A percentile compares a stretch with the other conserved stretches of the same genome.
Conservation (phyloP, 2,888 invertebrate genomes). For the Octonoba sinensis region DNA sequence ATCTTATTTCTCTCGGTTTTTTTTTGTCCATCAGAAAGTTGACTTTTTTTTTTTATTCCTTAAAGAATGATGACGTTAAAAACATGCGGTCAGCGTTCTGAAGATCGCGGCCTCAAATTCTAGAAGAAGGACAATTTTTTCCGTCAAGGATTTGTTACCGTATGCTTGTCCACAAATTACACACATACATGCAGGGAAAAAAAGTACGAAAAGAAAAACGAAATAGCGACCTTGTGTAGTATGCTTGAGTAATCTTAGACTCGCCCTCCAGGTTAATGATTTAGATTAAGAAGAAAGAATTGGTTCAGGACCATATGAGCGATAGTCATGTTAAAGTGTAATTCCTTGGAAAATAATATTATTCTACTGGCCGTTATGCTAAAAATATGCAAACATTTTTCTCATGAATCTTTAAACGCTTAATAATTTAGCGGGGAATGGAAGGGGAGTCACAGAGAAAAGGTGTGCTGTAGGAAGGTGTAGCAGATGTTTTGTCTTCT, state of each 20-base stretch:
- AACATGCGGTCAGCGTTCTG: conserved; percentile 18
- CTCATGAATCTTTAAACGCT: too few species aligned
- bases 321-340: too few species aligned
- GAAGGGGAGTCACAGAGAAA: too few species aligned
- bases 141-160: neutral
- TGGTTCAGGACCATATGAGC: conserved; percentile 17
- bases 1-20: neutral
- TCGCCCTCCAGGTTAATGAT: conserved; percentile 33
- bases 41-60: conserved; percentile 7
- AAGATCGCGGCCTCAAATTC: conserved; percentile 6
- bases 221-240: conserved; percentile 39
- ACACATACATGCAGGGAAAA: neutral
- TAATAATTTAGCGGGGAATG: too few species aligned
- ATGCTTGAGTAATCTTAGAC: conserved; percentile 28
- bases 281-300: conserved; percentile 27
- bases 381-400: too few species aligned
- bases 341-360: too few species aligned
- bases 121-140: conserved; percentile 6
- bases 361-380: neutral
- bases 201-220: neutral
- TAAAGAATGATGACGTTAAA: neutral
- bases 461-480: too few species aligned
- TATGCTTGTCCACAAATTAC: conserved; percentile 12
- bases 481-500: too few species aligned
- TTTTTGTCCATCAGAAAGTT: neutral